Base-by-base conservation (phyloP, 2,113 vertebrate genomes). In the Halichoerus grypus region DNA sequence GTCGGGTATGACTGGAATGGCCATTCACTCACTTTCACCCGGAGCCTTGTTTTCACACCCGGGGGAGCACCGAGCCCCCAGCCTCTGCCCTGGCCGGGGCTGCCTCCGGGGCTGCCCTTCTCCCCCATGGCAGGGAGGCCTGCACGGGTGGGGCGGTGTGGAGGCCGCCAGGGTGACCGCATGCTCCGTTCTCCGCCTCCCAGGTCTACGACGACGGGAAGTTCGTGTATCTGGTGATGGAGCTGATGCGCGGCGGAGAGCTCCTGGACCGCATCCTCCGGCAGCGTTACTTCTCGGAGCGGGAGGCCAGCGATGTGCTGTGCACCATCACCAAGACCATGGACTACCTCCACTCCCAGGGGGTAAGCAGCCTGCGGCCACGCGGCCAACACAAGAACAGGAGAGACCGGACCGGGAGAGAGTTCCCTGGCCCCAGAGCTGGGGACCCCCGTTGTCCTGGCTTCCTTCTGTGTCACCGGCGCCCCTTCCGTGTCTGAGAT, bases 321-420 rank as follows among this genome's bases (percentile, higher is more conserved):
- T 99, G 99, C 96, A 99, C 99, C 49, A 99, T 99, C 88, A 98
- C 99, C 95, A 99, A 99, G 98, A 99, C 99, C 15, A 99, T 99
- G 98, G 99, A 99, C 97, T 99, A 99, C 98, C 98, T 99, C 9
- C 99, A 99, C 98, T 99, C 99, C 15, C 99, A 99, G 97, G 99
- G 99, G 36, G 99, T 99, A 93, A 98, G 99, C 51, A 1, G 33
- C 63, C 63, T 15, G 63, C 13, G 33, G 67, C 33, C 63, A 7
- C 63, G 4, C 4, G 59, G 55, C 1, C 13, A 15, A 14, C 51
- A 15, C 21, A 19, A 57, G 5, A 57, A 18, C 21, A 59, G 57
- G 57, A 59, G 51, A 53, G 13, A 59, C 59, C 10, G 3, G 59
- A 26, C 11, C 65, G 4, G 65, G 69, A 72, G 69, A 36, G 36